Conservation (phyloP, 2,888 invertebrate species). For the Athalia rosae region DNA sequence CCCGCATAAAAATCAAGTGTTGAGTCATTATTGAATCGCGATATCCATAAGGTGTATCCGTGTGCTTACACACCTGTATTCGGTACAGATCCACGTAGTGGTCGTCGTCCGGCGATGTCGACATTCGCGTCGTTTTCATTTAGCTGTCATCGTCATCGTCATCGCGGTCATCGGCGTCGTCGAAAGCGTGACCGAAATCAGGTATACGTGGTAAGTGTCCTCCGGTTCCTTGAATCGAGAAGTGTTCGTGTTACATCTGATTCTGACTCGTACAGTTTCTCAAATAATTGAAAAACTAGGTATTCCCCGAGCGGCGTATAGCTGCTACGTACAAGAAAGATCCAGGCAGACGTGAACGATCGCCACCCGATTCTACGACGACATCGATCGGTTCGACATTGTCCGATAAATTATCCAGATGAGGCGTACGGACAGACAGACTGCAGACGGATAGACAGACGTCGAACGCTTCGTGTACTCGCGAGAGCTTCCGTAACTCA, state of each 20-base stretch:
- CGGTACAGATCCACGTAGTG: too few relatives aligned
- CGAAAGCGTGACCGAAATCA: slow-evolving; percentile 16
- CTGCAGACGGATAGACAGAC: neutral
- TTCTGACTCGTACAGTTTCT: neutral
- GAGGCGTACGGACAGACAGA: neutral
- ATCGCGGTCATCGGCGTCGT: neutral
- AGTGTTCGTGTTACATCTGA: neutral
- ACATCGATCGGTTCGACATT: too few relatives aligned
- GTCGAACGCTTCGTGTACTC: neutral
- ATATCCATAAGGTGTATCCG: too few relatives aligned
- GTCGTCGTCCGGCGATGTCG: neutral
- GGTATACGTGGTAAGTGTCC: slow-evolving; percentile 20
- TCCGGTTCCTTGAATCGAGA: slow-evolving; percentile 14
- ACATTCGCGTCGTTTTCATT: too few relatives aligned
- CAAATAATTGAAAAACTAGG: slow-evolving; percentile 7
- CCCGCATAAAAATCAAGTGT: too few relatives aligned
- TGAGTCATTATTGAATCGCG: too few relatives aligned
- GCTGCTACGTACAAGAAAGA: neutral
- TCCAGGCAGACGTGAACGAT: too few relatives aligned
- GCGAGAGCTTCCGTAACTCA: neutral
- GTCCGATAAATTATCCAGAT: too few relatives aligned
- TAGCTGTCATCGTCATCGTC: too few relatives aligned
- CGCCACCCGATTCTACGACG: too few relatives aligned
- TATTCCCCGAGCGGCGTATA: neutral
- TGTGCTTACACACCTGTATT: too few relatives aligned